phyloP scores from a whole-genome alignment of 2,797 vertebrate genomes.

The Sciurus vulgaris region DNA sequence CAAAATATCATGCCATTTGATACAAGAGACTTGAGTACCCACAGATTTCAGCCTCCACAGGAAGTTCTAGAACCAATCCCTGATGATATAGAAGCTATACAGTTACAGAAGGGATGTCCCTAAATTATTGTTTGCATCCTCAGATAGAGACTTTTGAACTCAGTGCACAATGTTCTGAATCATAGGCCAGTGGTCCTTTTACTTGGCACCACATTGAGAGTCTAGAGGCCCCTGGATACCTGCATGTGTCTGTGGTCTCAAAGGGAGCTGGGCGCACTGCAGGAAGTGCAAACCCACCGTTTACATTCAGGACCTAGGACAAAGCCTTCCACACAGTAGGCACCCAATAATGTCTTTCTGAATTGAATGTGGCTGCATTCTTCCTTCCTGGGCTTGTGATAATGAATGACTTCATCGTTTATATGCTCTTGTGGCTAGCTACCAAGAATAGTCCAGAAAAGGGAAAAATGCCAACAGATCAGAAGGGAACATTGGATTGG shows the following conservation, averaged over 20 bases:
- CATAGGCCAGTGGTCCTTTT: background rate
- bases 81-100: background rate
- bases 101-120: background rate
- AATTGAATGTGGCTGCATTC: background rate
- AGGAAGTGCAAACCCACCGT: background rate
- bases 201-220: background rate
- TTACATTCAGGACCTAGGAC: background rate
- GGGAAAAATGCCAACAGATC: background rate
- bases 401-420: background rate
- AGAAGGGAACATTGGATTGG: background rate
- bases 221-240: rapidly evolving
- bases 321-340: background rate
- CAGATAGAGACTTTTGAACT: background rate
- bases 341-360: background rate
- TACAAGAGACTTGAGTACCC: background rate
- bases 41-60: background rate
- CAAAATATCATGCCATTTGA: background rate
- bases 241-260: rapidly evolving
- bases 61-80: background rate
- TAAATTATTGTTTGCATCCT: background rate
- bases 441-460: background rate
- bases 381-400: background rate
- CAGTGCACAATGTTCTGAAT: background rate
- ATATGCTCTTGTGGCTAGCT: background rate
- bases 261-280: background rate